These are phyloP conservation scores for Argya squamiceps DNA, from an alignment of 2,797 vertebrate species.

Conservation along the genomic window DNA sequence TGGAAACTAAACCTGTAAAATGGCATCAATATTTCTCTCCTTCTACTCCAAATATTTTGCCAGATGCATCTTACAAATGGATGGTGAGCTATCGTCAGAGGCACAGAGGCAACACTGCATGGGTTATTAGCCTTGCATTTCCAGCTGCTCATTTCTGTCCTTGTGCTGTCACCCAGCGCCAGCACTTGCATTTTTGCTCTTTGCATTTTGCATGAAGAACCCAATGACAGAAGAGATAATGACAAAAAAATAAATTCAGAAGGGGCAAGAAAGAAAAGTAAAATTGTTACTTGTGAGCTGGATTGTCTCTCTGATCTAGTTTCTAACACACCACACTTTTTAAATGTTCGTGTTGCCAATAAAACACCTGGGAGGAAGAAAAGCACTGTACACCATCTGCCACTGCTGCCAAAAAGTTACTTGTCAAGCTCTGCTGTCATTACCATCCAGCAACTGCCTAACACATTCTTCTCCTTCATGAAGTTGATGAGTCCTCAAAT, in stretches of 20 bases:
- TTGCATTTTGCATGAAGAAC: neutral
- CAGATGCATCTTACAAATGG: neutral
- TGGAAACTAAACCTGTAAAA: neutral
- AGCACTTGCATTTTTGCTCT: neutral
- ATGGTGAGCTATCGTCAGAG: neutral
- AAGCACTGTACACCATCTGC: neutral
- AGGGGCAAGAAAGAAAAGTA: neutral
- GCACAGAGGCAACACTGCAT: neutral
- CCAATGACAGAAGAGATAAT: neutral
- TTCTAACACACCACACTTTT: neutral
- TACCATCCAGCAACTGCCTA: neutral
- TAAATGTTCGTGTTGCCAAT: neutral
- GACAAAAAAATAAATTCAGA: neutral
- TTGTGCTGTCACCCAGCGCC: neutral
- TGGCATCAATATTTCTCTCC: neutral
- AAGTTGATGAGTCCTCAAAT: neutral
- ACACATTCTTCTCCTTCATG: neutral
- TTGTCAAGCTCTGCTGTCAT: neutral
- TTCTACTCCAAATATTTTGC: neutral
- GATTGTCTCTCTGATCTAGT: neutral
- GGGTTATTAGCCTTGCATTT: neutral
- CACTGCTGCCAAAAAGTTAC: neutral
- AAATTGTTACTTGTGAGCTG: neutral
- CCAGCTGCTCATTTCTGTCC: neutral
- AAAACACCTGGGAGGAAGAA: neutral